Evolutionary conservation across 2,113 vertebrate genomes (phyloP).

Genomic region (Terrapene triunguis): DNA sequence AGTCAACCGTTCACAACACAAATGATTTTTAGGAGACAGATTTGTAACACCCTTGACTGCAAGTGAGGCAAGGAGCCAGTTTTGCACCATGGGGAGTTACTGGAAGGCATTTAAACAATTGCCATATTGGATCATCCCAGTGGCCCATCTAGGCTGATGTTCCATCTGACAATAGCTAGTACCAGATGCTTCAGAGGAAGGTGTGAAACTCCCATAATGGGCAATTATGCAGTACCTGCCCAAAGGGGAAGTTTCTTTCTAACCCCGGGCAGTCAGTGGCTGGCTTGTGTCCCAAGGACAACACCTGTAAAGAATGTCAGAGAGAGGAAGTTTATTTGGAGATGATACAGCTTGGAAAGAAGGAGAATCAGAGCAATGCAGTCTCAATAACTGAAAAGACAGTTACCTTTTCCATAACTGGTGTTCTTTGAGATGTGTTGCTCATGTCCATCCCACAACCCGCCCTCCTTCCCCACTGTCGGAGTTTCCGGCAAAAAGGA

Average conservation of each 20-base stretch:
- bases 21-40: background rate
- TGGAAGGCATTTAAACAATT: background rate
- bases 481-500: too few species aligned
- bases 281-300: background rate
- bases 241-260: background rate
- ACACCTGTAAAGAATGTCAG: background rate
- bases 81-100: background rate
- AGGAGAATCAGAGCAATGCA: background rate
- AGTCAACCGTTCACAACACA: background rate
- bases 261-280: background rate
- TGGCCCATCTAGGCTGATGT: background rate
- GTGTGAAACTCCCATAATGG: fast-evolving
- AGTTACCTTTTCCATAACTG: too few species aligned
- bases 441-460: too few species aligned
- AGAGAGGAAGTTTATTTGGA: fast-evolving
- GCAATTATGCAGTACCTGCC: fast-evolving
- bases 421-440: too few species aligned
- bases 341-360: background rate
- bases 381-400: background rate
- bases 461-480: too few species aligned
- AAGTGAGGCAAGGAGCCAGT: background rate
- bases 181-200: background rate
- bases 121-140: background rate
- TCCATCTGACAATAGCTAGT: background rate
- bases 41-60: background rate